Evolutionary conservation across 2,113 vertebrate species (phyloP).

Genomic region (Platycercus adscitus): DNA sequence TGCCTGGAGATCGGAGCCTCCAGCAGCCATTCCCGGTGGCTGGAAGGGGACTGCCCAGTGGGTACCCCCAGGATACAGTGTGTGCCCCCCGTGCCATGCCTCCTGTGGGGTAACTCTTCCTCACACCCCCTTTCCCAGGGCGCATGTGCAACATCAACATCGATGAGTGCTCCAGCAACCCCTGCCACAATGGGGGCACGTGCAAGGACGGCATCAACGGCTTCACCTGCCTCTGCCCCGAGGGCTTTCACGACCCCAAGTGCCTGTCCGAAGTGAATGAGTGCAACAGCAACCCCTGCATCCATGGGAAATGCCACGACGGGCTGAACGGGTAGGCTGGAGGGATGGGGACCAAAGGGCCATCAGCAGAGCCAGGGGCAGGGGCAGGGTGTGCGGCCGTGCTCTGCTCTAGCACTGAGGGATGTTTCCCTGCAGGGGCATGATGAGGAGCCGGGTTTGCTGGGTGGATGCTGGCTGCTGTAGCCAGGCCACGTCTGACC

Average conservation of each 20-base stretch:
- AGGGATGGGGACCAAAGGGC: background rate
- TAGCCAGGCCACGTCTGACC: fast-evolving
- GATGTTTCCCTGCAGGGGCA: background rate
- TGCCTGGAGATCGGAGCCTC: background rate
- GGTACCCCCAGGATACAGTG: fast-evolving
- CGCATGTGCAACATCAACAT: conserved; percentile 92
- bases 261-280: conserved; percentile 94
- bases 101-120: background rate
- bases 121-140: conserved; percentile 66
- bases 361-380: background rate
- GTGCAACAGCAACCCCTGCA: conserved; percentile 93
- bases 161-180: conserved; percentile 86
- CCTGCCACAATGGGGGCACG: conserved; percentile 92
- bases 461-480: background rate
- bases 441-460: background rate
- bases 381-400: fast-evolving
- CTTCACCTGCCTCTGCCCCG: conserved; percentile 90
- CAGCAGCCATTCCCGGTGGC: fast-evolving
- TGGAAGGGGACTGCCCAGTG: fast-evolving
- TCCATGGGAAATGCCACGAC: conserved; percentile 89
- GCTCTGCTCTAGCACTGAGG: background rate
- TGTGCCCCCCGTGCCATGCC: fast-evolving
- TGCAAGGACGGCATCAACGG: conserved; percentile 87
- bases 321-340: conserved; percentile 86
- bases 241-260: conserved; percentile 89